These are phyloP conservation scores for Aviceda subcristata DNA, from an alignment of 2,113 vertebrate genomes.

Conservation along the genomic window DNA sequence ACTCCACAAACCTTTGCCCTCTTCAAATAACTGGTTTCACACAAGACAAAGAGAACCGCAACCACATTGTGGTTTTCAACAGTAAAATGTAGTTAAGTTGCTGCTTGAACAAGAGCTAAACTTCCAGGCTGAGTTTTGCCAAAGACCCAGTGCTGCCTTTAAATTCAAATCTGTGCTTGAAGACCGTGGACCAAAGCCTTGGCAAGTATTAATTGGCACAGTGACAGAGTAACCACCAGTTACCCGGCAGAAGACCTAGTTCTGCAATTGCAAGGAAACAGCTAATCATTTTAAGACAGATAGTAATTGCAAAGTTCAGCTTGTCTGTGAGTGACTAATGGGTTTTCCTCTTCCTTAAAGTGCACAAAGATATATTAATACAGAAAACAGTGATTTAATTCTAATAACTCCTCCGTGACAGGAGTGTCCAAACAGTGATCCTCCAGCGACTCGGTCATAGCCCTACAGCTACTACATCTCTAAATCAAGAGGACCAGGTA, in stretches of 20 bases:
- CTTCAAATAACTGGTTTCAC: neutral
- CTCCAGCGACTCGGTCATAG: neutral
- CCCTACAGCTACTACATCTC: neutral
- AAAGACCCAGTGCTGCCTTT: neutral
- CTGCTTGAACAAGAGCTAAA: neutral
- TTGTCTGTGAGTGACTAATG: neutral
- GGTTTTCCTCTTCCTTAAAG: neutral
- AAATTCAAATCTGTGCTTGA: neutral
- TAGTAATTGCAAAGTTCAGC: neutral
- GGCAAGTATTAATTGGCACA: neutral
- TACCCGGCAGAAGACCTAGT: neutral
- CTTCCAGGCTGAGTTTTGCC: neutral
- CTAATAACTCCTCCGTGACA: neutral
- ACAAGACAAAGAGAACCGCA: conserved; percentile 14
- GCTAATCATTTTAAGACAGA: neutral
- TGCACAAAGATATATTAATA: neutral
- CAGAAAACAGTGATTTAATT: neutral
- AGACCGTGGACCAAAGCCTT: neutral
- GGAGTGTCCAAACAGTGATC: neutral
- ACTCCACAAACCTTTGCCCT: neutral
- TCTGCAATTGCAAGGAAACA: neutral
- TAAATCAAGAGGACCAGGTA: neutral
- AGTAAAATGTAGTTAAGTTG: neutral
- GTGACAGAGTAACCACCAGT: neutral
- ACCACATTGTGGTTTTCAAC: neutral